Evolutionary conservation across 2,797 vertebrate genomes (phyloP).

Genomic region (Potorous gilbertii): DNA sequence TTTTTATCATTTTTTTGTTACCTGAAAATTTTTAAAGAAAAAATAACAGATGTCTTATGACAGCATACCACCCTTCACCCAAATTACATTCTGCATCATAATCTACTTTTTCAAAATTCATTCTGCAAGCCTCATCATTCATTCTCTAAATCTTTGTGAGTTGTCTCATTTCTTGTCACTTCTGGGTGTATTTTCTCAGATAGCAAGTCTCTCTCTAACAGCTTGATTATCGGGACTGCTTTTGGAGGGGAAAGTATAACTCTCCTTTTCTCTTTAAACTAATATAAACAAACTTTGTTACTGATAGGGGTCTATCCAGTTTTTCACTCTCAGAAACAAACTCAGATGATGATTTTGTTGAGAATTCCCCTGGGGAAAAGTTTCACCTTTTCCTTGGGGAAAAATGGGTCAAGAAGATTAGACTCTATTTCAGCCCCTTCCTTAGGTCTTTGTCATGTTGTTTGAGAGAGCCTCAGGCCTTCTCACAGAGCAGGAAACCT

Average conservation of each 20-base stretch:
- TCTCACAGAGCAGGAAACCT: neutral
- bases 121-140: neutral
- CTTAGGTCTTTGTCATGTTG: neutral
- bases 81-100: neutral
- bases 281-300: neutral
- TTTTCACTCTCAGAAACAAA: slow-evolving; percentile 9
- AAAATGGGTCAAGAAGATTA: neutral
- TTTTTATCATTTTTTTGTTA: neutral
- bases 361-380: neutral
- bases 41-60: neutral
- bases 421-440: neutral
- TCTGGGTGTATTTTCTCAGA: neutral
- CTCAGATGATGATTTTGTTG: slow-evolving; percentile 4
- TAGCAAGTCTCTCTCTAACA: neutral
- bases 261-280: neutral
- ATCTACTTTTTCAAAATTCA: neutral
- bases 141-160: neutral
- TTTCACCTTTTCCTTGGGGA: neutral
- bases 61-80: neutral
- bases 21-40: slow-evolving; percentile 4
- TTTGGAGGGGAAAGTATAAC: neutral
- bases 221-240: neutral
- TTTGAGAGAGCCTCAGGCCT: neutral
- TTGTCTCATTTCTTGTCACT: slow-evolving; percentile 7
- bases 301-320: neutral